These are phyloP conservation scores for Acanthisitta chloris DNA, from an alignment of 2,113 vertebrate genomes.

Conservation along the genomic window DNA sequence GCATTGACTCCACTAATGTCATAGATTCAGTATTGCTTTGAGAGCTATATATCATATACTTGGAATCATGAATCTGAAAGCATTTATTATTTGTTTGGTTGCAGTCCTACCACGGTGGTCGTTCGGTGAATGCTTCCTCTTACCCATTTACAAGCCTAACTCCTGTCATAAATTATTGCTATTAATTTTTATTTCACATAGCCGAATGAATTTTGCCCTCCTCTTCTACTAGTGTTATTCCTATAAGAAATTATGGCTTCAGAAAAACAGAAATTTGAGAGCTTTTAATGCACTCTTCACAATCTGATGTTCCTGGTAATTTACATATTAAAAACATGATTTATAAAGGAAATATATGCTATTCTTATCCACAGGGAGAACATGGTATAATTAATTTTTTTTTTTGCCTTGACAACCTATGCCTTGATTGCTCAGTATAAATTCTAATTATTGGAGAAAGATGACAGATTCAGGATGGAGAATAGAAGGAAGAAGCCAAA, in stretches of 20 bases:
- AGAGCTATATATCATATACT: not conserved
- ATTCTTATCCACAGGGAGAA: not conserved
- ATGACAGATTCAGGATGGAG: not conserved
- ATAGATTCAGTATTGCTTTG: not conserved
- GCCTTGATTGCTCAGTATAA: constrained; percentile 12
- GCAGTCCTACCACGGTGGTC: not conserved
- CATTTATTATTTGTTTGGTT: not conserved
- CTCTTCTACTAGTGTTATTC: not conserved
- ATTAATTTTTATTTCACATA: not conserved
- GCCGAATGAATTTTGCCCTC: not conserved
- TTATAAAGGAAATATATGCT: constrained; percentile 11
- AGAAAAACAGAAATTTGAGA: not conserved
- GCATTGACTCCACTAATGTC: not conserved
- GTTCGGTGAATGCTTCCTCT: not conserved
- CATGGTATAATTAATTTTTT: not conserved
- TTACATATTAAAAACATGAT: not conserved
- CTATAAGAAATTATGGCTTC: not conserved
- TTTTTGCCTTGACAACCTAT: not conserved
- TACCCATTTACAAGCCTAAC: not conserved
- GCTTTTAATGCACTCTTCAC: not conserved
- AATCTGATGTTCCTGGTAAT: not conserved
- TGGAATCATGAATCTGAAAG: not conserved
- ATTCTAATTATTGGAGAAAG: constrained; percentile 13
- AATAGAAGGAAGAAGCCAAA: not conserved
- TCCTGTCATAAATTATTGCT: not conserved